phyloP scores from a whole-genome alignment of 2,888 invertebrate genomes.

The Belgica antarctica region DNA sequence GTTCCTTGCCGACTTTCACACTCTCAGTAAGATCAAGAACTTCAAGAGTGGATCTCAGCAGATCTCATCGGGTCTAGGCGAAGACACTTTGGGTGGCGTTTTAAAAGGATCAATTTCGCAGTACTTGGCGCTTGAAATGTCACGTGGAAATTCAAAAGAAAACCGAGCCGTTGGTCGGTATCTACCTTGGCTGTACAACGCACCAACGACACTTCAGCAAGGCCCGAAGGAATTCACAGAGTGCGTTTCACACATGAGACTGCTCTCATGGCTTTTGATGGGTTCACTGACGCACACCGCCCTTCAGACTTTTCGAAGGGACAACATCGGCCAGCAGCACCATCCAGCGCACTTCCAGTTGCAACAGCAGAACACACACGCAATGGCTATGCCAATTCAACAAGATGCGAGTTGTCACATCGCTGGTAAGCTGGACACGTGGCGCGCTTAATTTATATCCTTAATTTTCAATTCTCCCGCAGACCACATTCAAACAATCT shows the following conservation, averaged over 20 bases:
- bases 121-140: constrained; percentile 90
- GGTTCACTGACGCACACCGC: constrained; percentile 91
- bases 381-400: constrained; percentile 80
- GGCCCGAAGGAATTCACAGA: constrained; percentile 92
- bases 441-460: background rate
- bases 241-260: constrained; percentile 89
- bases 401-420: constrained; percentile 95
- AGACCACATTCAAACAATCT: constrained; percentile 93
- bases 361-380: constrained; percentile 51
- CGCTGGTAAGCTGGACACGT: constrained; percentile 56
- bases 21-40: constrained; percentile 91
- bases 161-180: constrained; percentile 75
- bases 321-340: constrained; percentile 47
- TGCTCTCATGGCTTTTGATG: constrained; percentile 92
- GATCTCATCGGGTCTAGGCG: constrained; percentile 69
- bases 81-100: constrained; percentile 94
- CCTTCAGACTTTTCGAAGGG: constrained; percentile 54
- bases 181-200: constrained; percentile 87
- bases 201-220: constrained; percentile 75
- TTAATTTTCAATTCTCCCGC: no score
- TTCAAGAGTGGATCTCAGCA: constrained; percentile 64
- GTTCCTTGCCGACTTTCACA: constrained; percentile 93
- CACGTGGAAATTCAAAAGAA: constrained; percentile 80
- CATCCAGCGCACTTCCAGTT: constrained; percentile 47
- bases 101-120: constrained; percentile 94